phyloP scores from a whole-genome alignment of 2,113 vertebrate genomes.

The Phylloscopus trochiloides region DNA sequence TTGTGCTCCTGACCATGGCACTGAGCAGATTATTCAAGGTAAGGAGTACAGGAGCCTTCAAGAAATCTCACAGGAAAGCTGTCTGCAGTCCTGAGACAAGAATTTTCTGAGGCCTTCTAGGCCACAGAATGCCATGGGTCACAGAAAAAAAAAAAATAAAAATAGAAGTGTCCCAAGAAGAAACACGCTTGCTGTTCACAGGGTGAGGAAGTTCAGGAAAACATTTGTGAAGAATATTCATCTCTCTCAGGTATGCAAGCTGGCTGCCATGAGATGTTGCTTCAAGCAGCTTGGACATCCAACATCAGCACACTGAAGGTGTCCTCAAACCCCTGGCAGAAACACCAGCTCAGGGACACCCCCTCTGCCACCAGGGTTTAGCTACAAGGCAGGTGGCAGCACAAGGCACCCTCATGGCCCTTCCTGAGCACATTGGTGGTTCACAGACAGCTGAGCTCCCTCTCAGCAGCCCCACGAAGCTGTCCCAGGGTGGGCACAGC shows the following conservation, averaged over 20 bases:
- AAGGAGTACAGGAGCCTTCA: background rate
- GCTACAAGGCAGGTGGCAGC: background rate
- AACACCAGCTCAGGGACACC: background rate
- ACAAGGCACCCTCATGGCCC: background rate
- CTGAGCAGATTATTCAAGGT: background rate
- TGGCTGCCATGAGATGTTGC: background rate
- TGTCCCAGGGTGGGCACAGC: background rate
- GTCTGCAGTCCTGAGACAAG: background rate
- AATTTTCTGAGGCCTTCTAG: background rate
- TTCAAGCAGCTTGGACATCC: background rate
- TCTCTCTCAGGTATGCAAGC: background rate
- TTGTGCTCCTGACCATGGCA: background rate
- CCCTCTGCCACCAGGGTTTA: rapidly evolving
- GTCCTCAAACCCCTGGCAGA: background rate
- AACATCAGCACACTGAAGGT: rapidly evolving
- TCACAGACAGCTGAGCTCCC: background rate
- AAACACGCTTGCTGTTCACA: background rate
- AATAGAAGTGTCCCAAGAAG: background rate
- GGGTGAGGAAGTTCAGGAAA: background rate
- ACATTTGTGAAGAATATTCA: background rate
- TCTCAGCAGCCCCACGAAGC: background rate
- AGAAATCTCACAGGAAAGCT: background rate
- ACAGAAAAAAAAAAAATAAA: background rate
- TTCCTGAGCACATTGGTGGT: rapidly evolving
- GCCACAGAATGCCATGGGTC: background rate